Base-by-base conservation (phyloP, 2,113 vertebrate genomes). In the Gadus chalcogrammus region DNA sequence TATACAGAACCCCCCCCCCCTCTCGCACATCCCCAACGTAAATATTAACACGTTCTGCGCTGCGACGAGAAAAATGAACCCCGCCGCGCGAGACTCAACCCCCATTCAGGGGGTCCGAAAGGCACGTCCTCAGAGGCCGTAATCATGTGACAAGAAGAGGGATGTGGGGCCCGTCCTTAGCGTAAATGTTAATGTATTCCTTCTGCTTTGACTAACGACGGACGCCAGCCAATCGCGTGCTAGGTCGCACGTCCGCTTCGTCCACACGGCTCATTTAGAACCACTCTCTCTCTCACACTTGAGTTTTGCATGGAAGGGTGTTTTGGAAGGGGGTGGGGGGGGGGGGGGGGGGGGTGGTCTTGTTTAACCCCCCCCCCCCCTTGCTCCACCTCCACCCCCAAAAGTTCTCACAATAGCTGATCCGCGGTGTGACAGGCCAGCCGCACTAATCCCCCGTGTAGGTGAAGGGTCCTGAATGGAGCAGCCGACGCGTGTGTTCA, bases 361-460 rank as follows among this genome's bases (percentile, higher is more conserved):
- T 48, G 42, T 48, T 48, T 48, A 48, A 76, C 72, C 79, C 11
- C 38, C 38, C 5, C 42, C 42, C 7, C 42, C 42, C 2, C 42
- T 13, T 11, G 8, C 42, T 48, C 42, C 59, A 75, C 81, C 78
- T 81, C 13, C 18, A 59, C 42, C 55, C 0, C 55, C 55, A 58
- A 5, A 58, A 31, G 5, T 31, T 16, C 48, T 55, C 27, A 88
- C 83, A 84, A 86, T 81, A 71, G 83, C 77, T 78, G 77, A 73
- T 83, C 85, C 84, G 64, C 68, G 74, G 68, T 58, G 78, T 68
- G 38, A 86, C 84, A 81, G 83, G 27, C 63, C 80, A 76, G 79
- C 80, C 76, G 79, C 80, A 80, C 69, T 85, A 88, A 90, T 88
- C 85, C 78, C 81, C 82, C 76, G 80, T 88, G 83, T 79, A 76